These are phyloP conservation scores for Neopelma chrysocephalum DNA, from an alignment of 2,797 vertebrate genomes.

Conservation along the genomic window DNA sequence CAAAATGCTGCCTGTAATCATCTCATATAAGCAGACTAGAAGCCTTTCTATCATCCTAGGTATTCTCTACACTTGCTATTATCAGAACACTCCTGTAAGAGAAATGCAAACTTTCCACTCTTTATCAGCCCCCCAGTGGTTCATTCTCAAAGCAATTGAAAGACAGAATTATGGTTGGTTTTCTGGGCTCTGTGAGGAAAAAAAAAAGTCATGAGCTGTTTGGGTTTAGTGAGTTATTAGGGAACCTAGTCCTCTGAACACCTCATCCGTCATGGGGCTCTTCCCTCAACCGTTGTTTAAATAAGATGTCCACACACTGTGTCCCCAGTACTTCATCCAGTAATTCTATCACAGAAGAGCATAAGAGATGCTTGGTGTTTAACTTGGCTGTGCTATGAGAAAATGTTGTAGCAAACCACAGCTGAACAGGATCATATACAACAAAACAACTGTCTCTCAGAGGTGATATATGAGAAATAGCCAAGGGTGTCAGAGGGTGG, in stretches of 20 bases:
- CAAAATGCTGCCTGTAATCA: neutral
- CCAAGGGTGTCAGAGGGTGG: neutral
- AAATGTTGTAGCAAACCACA: neutral
- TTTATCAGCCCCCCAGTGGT: neutral
- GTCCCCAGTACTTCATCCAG: neutral
- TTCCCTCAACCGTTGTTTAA: slow-evolving; percentile 17
- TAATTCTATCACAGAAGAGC: neutral
- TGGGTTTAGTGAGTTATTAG: slow-evolving; percentile 13
- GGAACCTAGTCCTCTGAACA: neutral
- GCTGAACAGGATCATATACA: neutral
- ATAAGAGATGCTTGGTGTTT: neutral
- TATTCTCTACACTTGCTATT: neutral
- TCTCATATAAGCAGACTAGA: neutral
- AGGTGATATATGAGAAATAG: neutral
- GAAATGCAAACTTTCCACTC: neutral
- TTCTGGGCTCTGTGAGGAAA: neutral
- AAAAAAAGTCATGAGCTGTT: neutral
- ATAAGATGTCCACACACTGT: neutral
- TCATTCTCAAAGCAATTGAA: neutral
- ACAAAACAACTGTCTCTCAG: neutral
- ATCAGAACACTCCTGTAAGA: neutral
- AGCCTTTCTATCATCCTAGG: neutral
- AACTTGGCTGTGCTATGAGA: neutral
- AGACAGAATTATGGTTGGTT: neutral
- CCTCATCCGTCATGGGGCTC: neutral